Evolutionary conservation across 35 echinoderm and acorn worm species (phyloP).

Genomic region (Hemicentrotus pulcherrimus): DNA sequence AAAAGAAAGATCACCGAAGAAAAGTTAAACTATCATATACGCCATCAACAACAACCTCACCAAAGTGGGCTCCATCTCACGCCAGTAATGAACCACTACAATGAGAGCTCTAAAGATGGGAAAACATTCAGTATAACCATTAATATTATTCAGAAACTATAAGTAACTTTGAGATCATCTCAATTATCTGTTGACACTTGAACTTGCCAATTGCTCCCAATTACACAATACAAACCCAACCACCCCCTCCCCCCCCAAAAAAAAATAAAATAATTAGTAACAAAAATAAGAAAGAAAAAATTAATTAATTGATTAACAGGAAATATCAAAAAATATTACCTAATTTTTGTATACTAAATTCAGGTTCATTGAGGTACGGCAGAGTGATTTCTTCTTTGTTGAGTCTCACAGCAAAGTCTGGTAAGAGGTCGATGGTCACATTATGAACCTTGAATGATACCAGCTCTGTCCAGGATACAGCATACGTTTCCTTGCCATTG

Average conservation of each 20-base stretch:
- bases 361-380: slow-evolving; percentile 77
- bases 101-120: slow-evolving; percentile 65
- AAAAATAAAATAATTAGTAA: too few relatives aligned
- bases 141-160: too few relatives aligned
- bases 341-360: slow-evolving; percentile 84
- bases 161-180: too few relatives aligned
- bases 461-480: slow-evolving; percentile 83
- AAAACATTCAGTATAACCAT: neutral
- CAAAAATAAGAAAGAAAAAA: too few relatives aligned
- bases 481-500: slow-evolving; percentile 90
- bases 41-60: slow-evolving; percentile 74
- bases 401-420: slow-evolving; percentile 74
- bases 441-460: slow-evolving; percentile 76
- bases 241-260: too few relatives aligned
- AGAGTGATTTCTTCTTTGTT: slow-evolving; percentile 61
- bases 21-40: slow-evolving; percentile 56
- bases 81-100: slow-evolving; percentile 79
- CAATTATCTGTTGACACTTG: too few relatives aligned
- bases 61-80: slow-evolving; percentile 89
- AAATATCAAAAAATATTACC: slow-evolving; percentile 48
- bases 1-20: neutral
- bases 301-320: neutral
- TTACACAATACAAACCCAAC: too few relatives aligned
- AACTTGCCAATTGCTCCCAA: too few relatives aligned
- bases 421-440: slow-evolving; percentile 81